A percentile compares a stretch with the other conserved stretches of the same genome.
Evolutionary conservation across 2,113 vertebrate species (phyloP).

Genomic region (Mormyrus lacerda): DNA sequence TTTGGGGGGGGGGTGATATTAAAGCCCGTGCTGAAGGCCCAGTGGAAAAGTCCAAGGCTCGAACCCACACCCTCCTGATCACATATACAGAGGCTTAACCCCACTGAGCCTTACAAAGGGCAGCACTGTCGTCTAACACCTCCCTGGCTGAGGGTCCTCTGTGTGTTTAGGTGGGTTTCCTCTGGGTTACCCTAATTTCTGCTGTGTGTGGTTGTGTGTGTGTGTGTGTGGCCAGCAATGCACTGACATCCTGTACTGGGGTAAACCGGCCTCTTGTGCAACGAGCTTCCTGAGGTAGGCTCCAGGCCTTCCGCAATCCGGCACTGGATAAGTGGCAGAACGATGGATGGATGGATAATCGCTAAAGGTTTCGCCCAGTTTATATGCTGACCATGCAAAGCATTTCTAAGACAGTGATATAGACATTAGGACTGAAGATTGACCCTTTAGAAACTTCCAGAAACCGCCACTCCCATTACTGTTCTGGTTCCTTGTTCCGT

Average conservation of each 20-base stretch:
- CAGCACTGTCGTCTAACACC: not conserved
- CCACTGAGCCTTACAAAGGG: not conserved
- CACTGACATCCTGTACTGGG: not conserved
- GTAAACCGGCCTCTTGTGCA: not conserved
- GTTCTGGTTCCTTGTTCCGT: not conserved
- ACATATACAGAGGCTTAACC: not conserved
- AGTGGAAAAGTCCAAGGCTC: not conserved
- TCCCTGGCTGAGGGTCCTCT: not conserved
- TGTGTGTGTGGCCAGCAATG: not conserved
- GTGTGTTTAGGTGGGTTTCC: not conserved
- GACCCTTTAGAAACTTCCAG: not conserved
- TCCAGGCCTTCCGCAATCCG: not conserved
- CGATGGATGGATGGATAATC: not conserved
- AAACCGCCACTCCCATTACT: not conserved
- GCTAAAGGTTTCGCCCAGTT: not conserved
- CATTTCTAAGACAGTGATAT: not conserved
- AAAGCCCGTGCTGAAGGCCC: not conserved
- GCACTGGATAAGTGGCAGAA: not conserved
- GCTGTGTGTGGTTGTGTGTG: not conserved
- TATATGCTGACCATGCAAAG: not conserved
- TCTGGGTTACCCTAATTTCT: not conserved
- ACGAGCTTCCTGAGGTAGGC: not conserved
- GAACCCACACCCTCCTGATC: not conserved
- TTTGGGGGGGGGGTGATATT: no score
- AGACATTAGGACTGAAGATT: not conserved